Evolutionary conservation across 2,113 vertebrate genomes (phyloP).

Genomic region (Cottus gobio): DNA sequence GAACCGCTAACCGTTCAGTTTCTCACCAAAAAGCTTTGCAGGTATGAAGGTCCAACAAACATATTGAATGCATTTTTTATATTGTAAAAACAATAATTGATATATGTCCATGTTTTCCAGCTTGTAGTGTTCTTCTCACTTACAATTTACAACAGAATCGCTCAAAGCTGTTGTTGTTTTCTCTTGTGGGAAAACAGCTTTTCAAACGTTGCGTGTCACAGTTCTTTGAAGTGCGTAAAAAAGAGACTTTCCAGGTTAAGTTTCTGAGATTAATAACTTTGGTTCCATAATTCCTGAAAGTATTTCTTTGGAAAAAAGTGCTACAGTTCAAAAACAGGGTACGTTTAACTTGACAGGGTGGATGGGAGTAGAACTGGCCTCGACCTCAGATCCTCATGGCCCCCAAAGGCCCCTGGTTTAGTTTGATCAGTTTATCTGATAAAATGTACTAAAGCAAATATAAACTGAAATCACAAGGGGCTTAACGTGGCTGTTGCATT

Average conservation of each 20-base stretch:
- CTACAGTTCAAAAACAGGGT: not conserved
- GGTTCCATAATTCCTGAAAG: no score
- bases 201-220: not conserved
- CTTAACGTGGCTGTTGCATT: not conserved
- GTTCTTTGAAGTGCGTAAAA: not conserved
- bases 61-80: not conserved
- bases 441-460: not conserved
- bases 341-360: not conserved
- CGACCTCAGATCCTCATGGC: not conserved
- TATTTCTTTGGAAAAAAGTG: not conserved
- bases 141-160: constrained; percentile 10
- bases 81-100: not conserved
- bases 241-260: not conserved
- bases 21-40: not conserved
- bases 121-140: not conserved
- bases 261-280: not conserved
- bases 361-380: not conserved
- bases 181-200: not conserved
- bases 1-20: not conserved
- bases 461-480: not conserved
- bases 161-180: not conserved
- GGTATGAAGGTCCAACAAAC: not conserved
- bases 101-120: not conserved
- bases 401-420: not conserved
- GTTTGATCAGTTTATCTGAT: not conserved